Conservation (phyloP, 2,113 vertebrate genomes). For the Cavia porcellus region DNA sequence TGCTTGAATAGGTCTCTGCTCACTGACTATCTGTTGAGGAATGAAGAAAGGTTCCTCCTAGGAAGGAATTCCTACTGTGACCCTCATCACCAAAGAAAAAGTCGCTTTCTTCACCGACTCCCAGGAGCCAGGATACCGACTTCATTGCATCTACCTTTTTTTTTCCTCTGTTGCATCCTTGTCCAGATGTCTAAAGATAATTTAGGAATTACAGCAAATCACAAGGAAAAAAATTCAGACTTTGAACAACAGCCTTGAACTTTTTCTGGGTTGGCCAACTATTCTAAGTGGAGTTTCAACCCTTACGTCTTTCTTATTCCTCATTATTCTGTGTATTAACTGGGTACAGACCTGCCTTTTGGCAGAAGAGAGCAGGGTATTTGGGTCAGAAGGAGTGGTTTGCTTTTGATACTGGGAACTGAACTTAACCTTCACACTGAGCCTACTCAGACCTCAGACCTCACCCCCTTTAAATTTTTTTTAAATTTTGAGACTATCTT, state of each 20-base stretch:
- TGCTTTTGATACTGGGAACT: not conserved
- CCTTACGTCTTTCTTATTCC: not conserved
- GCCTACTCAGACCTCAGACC: not conserved
- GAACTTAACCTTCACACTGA: not conserved
- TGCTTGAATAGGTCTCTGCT: not conserved
- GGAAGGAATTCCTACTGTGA: not conserved
- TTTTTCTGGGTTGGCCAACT: slow-evolving; percentile 43
- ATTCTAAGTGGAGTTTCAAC: slow-evolving; percentile 43
- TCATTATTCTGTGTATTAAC: not conserved
- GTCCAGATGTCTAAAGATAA: not conserved
- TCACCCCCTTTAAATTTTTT: not conserved
- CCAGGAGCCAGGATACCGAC: not conserved
- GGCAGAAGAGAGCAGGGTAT: not conserved
- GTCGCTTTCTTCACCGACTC: not conserved
- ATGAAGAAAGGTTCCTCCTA: not conserved
- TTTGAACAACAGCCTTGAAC: slow-evolving; percentile 54
- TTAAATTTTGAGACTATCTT: not conserved
- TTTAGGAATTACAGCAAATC: not conserved
- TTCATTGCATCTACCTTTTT: not conserved
- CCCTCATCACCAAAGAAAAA: not conserved
- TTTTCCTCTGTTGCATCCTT: slow-evolving; percentile 31
- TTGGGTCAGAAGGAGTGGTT: not conserved
- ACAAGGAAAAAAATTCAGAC: not conserved
- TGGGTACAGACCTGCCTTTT: not conserved
- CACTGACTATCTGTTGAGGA: not conserved